phyloP scores from a whole-genome alignment of 2,888 invertebrate species.

The Autographa pulchrina region DNA sequence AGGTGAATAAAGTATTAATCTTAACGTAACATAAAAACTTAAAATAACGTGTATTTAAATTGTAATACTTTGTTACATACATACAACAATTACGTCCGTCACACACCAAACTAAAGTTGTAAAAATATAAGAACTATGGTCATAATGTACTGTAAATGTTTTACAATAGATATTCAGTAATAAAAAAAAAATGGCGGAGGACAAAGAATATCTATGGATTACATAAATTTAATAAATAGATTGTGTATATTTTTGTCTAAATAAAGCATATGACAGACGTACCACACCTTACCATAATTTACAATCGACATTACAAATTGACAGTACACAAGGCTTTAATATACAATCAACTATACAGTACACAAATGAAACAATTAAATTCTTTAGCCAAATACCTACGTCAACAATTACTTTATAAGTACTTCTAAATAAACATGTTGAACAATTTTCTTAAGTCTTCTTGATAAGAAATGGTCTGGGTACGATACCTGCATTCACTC shows the following conservation, averaged over 20 bases:
- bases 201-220: background rate
- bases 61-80: slow-evolving; percentile 50
- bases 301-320: slow-evolving; percentile 55
- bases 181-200: background rate
- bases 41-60: slow-evolving; percentile 18
- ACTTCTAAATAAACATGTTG: slow-evolving; percentile 33
- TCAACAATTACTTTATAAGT: slow-evolving; percentile 41
- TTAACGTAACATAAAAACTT: slow-evolving; percentile 16
- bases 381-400: slow-evolving; percentile 30
- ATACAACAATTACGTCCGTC: slow-evolving; percentile 44
- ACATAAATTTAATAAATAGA: background rate
- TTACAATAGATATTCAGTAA: background rate
- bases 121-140: background rate
- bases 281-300: slow-evolving; percentile 23
- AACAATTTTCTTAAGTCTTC: slow-evolving; percentile 25
- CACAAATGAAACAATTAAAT: slow-evolving; percentile 38
- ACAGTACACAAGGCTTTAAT: slow-evolving; percentile 58
- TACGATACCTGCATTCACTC: slow-evolving; percentile 14
- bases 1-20: slow-evolving; percentile 26
- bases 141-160: background rate
- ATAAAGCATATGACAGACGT: background rate
- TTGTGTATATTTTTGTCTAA: background rate
- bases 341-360: slow-evolving; percentile 42
- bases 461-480: slow-evolving; percentile 50
- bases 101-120: slow-evolving; percentile 22